These are phyloP conservation scores for Bergia sp. DNA, from an alignment of 92 coral and sea anemone genomes.

Conservation along the genomic window DNA sequence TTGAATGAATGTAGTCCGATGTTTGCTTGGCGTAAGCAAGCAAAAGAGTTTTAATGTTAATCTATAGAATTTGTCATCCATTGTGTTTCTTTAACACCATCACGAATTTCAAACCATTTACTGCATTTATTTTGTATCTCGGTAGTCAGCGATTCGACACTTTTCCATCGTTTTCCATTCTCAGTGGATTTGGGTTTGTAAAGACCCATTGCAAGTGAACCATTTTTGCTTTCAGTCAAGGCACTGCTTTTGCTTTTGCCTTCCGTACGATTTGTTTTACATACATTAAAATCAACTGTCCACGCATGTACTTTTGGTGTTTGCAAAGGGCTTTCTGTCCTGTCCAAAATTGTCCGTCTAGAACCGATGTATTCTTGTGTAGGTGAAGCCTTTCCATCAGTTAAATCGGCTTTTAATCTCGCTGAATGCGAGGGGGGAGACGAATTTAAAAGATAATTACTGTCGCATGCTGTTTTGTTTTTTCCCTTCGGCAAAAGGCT, in stretches of 20 bases:
- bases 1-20: neutral
- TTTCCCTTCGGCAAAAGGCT: conserved; percentile 14
- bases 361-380: neutral
- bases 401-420: neutral
- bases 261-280: neutral
- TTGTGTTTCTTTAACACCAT: conserved; percentile 18
- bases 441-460: neutral
- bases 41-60: neutral
- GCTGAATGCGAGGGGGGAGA: conserved; percentile 5
- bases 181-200: neutral
- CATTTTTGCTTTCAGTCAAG: neutral
- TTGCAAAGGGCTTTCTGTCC: neutral
- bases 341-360: neutral
- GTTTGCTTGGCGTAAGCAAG: conserved; percentile 7
- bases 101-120: conserved; percentile 73
- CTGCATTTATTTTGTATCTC: conserved; percentile 76
- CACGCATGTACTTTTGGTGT: conserved; percentile 1
- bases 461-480: conserved; percentile 24
- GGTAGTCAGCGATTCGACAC: conserved; percentile 63
- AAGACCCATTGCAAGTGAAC: neutral
- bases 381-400: neutral
- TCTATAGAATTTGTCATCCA: conserved; percentile 15
- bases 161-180: conserved; percentile 54
- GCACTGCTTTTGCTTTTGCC: neutral
- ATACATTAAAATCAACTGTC: conserved; percentile 4